A percentile compares a stretch with the other conserved stretches of the same genome.
These are phyloP conservation scores for Thaumatotibia leucotreta DNA, from an alignment of 1,140 invertebrate species.

Conservation along the genomic window DNA sequence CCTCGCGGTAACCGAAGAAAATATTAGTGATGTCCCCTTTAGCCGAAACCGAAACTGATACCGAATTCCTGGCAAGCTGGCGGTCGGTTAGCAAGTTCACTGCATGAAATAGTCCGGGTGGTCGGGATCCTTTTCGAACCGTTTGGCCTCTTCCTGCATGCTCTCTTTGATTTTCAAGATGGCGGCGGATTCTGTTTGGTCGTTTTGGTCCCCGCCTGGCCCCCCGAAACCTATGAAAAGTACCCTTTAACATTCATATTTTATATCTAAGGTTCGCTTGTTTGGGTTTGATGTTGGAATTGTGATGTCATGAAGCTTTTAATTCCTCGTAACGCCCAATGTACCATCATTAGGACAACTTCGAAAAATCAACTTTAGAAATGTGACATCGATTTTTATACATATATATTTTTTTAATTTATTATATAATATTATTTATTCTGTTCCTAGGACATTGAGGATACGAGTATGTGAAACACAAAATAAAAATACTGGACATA, in stretches of 20 bases:
- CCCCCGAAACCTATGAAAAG: conserved; percentile 67
- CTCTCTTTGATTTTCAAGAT: conserved; percentile 99
- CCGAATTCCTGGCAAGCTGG: conserved; percentile 25
- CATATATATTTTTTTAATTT: too few species aligned
- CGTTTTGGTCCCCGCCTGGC: conserved; percentile 81
- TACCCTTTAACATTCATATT: conserved; percentile 7
- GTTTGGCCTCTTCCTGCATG: conserved; percentile 99
- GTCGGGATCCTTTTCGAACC: conserved; percentile 99
- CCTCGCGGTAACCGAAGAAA: too few species aligned
- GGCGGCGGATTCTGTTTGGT: conserved; percentile 98
- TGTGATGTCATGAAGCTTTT: not conserved
- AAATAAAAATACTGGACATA: too few species aligned
- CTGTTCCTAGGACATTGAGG: too few species aligned
- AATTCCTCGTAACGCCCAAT: too few species aligned
- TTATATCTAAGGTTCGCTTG: conserved; percentile 58
- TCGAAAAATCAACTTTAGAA: too few species aligned
- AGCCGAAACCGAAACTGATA: conserved; percentile 2
- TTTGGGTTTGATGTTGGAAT: not conserved
- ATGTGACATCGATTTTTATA: too few species aligned
- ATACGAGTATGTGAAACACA: too few species aligned
- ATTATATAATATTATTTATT: too few species aligned
- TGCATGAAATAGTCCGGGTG: conserved; percentile 98
- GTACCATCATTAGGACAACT: too few species aligned
- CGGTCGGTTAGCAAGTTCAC: conserved; percentile 63
- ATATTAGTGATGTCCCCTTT: not conserved